These are phyloP conservation scores for Rhopilema esculentum DNA, from an alignment of 30 jellyfish, hydroid and myxozoan species.

Conservation along the genomic window DNA sequence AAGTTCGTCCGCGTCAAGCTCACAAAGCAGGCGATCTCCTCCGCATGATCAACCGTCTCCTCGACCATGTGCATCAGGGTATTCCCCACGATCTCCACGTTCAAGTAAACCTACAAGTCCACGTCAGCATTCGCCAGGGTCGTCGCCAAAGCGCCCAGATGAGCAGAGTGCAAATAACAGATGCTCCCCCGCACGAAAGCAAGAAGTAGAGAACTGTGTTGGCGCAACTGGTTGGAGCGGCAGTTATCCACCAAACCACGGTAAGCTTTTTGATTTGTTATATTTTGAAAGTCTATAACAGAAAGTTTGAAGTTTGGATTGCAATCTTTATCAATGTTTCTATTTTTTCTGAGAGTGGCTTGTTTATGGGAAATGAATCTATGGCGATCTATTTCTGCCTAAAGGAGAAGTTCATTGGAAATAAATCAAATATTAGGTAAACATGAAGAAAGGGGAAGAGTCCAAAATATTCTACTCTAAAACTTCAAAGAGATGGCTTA, in stretches of 20 bases:
- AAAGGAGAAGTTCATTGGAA: too few relatives aligned
- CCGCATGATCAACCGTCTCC: slow-evolving; percentile 81
- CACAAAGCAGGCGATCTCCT: slow-evolving; percentile 84
- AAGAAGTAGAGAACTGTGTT: slow-evolving; percentile 30
- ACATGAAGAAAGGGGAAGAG: too few relatives aligned
- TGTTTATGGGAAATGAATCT: too few relatives aligned
- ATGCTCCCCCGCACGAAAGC: slow-evolving; percentile 45
- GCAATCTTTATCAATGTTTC: too few relatives aligned
- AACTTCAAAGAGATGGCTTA: too few relatives aligned
- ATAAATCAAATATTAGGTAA: too few relatives aligned
- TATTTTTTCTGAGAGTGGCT: too few relatives aligned
- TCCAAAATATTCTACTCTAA: too few relatives aligned
- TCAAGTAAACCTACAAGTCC: slow-evolving; percentile 46
- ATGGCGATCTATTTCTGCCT: too few relatives aligned
- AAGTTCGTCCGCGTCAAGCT: slow-evolving; percentile 81
- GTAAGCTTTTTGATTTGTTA: background rate
- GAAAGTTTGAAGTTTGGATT: too few relatives aligned
- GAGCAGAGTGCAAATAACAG: slow-evolving; percentile 24
- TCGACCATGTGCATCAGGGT: slow-evolving; percentile 71
- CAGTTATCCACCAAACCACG: background rate
- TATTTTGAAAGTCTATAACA: background rate
- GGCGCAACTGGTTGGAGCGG: slow-evolving; percentile 56
- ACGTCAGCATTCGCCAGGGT: slow-evolving; percentile 56
- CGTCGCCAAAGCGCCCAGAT: slow-evolving; percentile 32
- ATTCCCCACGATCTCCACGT: slow-evolving; percentile 67